Percentiles rank a stretch among this genome's conserved stretches.
Conservation (phyloP, 2,113 vertebrate species). For the Stigmatopora argus region DNA sequence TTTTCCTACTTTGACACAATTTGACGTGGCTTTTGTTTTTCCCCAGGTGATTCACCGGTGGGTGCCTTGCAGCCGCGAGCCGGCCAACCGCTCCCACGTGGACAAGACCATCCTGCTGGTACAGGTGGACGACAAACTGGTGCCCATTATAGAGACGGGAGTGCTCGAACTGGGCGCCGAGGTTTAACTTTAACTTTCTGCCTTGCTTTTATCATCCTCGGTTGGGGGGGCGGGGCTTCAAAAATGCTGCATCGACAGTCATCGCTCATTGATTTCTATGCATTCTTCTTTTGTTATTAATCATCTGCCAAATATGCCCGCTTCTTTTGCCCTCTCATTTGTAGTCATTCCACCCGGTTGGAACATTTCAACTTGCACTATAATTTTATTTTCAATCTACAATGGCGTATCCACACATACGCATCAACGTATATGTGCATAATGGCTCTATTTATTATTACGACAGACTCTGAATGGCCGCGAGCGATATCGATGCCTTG, state of each 20-base stretch:
- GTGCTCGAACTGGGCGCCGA: conserved; percentile 96
- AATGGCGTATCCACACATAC: conserved; percentile 56
- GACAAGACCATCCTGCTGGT: conserved; percentile 99
- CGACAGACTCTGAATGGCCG: conserved; percentile 76
- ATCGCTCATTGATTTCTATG: conserved; percentile 75
- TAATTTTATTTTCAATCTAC: conserved; percentile 83
- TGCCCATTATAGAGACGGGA: conserved; percentile 93
- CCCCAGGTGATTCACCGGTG: conserved; percentile 98
- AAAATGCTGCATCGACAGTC: conserved; percentile 85
- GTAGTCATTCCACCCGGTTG: conserved; percentile 75
- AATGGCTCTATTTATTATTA: conserved; percentile 1
- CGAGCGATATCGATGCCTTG: conserved; percentile 91
- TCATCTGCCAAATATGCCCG: conserved; percentile 86
- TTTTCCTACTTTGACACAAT: too few relatives aligned
- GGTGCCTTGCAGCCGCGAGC: conserved; percentile 99
- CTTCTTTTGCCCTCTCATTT: conserved; percentile 43
- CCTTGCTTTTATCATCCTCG: conserved; percentile 51
- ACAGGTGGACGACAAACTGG: conserved; percentile 97
- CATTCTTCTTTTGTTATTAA: conserved; percentile 75
- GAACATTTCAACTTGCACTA: conserved; percentile 87
- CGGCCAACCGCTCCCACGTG: conserved; percentile 91
- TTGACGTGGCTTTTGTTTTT: background rate
- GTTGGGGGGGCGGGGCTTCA: conserved; percentile 7
- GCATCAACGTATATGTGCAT: background rate
- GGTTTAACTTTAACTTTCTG: conserved; percentile 77